Evolutionary conservation across 2,113 vertebrate species (phyloP).

Genomic region (Anseranas semipalmata): DNA sequence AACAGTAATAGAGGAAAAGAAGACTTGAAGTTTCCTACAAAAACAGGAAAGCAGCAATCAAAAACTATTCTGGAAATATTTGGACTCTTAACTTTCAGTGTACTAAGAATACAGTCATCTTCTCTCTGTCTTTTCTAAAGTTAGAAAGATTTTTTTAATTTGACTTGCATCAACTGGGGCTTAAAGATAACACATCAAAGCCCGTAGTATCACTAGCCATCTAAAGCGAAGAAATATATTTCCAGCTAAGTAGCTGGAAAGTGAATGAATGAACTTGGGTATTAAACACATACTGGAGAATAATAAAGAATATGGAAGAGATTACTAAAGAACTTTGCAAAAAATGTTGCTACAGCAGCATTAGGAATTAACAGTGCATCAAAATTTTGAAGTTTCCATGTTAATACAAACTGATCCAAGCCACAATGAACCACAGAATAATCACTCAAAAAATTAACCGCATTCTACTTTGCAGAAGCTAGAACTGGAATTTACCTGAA

Average conservation of each 20-base stretch:
- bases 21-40: not conserved
- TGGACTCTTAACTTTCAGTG: not conserved
- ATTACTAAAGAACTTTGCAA: conserved; percentile 37
- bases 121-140: not conserved
- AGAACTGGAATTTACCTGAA: conserved; percentile 47
- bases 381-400: conserved; percentile 44
- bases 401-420: conserved; percentile 36
- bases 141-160: not conserved
- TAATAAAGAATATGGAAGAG: not conserved
- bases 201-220: not conserved
- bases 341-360: conserved; percentile 64
- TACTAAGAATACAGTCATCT: not conserved
- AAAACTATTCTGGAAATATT: not conserved
- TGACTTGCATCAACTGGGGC: conserved; percentile 24
- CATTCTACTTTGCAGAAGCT: conserved; percentile 21
- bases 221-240: not conserved
- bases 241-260: conserved; percentile 24
- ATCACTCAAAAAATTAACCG: conserved; percentile 25
- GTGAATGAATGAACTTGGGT: not conserved
- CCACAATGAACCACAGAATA: conserved; percentile 30
- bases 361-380: conserved; percentile 65
- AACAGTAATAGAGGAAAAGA: not conserved
- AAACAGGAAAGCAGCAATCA: not conserved
- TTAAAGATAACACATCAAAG: not conserved
- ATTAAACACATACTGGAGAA: conserved; percentile 16